A percentile compares a stretch with the other conserved stretches of the same genome.
phyloP scores from a whole-genome alignment of 1,140 invertebrate genomes.

The Leucophenga varia region DNA sequence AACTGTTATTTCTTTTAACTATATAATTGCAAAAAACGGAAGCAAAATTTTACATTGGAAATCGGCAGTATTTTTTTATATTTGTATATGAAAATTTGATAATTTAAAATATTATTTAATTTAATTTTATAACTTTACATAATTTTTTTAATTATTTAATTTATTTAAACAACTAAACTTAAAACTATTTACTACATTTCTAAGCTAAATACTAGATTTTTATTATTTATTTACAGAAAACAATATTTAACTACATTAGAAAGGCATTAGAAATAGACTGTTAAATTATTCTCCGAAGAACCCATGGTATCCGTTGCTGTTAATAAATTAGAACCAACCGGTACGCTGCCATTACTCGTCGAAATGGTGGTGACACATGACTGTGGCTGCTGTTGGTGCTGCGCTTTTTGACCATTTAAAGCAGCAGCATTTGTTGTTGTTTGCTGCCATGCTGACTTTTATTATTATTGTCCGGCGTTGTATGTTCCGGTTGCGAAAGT shows the following conservation, averaged over 20 bases:
- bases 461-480: constrained; percentile 41
- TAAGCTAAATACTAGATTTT: too few relatives aligned
- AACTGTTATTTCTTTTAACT: neutral
- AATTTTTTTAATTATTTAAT: constrained; percentile 3
- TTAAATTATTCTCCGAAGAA: constrained; percentile 55
- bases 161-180: constrained; percentile 5
- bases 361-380: constrained; percentile 11
- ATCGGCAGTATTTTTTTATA: constrained; percentile 29
- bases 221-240: too few relatives aligned
- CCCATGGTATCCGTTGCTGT: constrained; percentile 48
- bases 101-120: constrained; percentile 10
- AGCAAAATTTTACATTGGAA: constrained; percentile 50
- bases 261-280: constrained; percentile 41
- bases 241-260: too few relatives aligned
- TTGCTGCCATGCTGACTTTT: constrained; percentile 30
- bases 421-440: constrained; percentile 1
- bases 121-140: constrained; percentile 32
- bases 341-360: neutral
- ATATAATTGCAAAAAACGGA: constrained; percentile 18
- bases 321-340: constrained; percentile 34
- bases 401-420: constrained; percentile 13
- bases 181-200: too few relatives aligned
- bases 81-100: constrained; percentile 44
- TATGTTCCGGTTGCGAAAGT: constrained; percentile 30
- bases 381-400: constrained; percentile 30